Conservation (phyloP, 92 coral and sea anemone species). For the Zoanthus sociatus region DNA sequence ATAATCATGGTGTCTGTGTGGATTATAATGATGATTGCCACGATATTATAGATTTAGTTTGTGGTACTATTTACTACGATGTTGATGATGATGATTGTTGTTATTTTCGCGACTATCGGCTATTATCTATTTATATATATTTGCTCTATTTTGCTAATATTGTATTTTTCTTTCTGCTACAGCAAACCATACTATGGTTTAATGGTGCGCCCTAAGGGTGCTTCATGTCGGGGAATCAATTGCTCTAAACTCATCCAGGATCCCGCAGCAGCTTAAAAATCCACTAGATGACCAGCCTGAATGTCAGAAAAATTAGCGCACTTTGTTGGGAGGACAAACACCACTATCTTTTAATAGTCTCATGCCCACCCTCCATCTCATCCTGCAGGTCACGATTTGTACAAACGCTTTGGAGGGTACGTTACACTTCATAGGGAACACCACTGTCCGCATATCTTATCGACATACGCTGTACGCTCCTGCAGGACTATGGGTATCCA, state of each 20-base stretch:
- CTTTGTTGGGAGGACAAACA: not conserved
- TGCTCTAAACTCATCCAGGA: conserved; percentile 73
- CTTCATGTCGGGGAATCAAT: conserved; percentile 89
- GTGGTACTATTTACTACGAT: not conserved
- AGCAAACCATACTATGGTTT: conserved; percentile 93
- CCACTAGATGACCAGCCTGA: not conserved
- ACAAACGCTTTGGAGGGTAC: no score
- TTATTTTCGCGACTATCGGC: no score
- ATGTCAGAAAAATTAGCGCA: not conserved
- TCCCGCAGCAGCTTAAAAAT: conserved; percentile 10
- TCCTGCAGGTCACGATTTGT: no score
- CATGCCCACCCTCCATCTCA: no score
- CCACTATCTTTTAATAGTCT: no score
- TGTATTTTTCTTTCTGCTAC: conserved; percentile 1
- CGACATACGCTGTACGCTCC: no score
- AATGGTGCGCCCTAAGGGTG: conserved; percentile 90
- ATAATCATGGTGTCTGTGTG: no score
- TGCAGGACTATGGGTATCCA: no score
- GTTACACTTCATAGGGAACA: no score
- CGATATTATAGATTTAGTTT: not conserved
- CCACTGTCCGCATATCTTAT: no score
- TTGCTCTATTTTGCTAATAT: no score
- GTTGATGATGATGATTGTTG: not conserved
- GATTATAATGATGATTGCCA: not conserved
- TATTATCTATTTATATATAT: no score